Base-by-base conservation (phyloP, 2,888 invertebrate genomes). In the Pedicia rivosa region DNA sequence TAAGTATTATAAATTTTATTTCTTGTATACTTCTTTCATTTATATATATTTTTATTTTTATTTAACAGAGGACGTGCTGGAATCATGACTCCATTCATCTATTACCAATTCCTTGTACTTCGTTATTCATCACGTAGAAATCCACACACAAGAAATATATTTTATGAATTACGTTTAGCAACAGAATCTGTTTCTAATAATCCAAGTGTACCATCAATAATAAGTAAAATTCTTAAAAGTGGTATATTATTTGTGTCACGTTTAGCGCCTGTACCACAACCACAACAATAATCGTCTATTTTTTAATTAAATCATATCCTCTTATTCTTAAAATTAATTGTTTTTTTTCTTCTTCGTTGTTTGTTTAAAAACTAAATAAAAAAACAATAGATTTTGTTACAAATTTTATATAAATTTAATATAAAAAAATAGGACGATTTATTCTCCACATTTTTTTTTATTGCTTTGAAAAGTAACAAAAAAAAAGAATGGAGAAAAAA, bases 111-210 rank as follows among this genome's bases (percentile, higher is more conserved):
- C 65, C 66, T 98, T 51, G 74, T 79, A 42, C 73, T 90, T 57
- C 78, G 98, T 42, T 92, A 97, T 65, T 68, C 82, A 42, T 97
- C 97, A 5, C 74, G 90, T 40, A 78, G 98, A 49, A 98, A 98
- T 69, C 94, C 95, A 1, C 90, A 88, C 66, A 91, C 91, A 37
- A 78, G 91, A 55, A 90, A 79, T 57, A 81, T 91, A 61, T 95
- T 94, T 67, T 71, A 74, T 46, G 94, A 94, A 60, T 65, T 97
- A 51, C 72, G 88, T 45, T 66, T 77, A 45, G 64, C 72, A 1
- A 65, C 79, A 7, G 83, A 84, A 59, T 63, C 68, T 27, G 56
- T 75, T 10, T 80, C 84, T 2, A 62, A 57, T 41, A 72, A 74
- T 42, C 78, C 79, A 14, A 67, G 66, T 28, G 68, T 81, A 50